A percentile compares a stretch with the other conserved stretches of the same genome.
These are phyloP conservation scores for Brachypteracias leptosomus DNA, from an alignment of 2,113 vertebrate genomes.

Conservation along the genomic window DNA sequence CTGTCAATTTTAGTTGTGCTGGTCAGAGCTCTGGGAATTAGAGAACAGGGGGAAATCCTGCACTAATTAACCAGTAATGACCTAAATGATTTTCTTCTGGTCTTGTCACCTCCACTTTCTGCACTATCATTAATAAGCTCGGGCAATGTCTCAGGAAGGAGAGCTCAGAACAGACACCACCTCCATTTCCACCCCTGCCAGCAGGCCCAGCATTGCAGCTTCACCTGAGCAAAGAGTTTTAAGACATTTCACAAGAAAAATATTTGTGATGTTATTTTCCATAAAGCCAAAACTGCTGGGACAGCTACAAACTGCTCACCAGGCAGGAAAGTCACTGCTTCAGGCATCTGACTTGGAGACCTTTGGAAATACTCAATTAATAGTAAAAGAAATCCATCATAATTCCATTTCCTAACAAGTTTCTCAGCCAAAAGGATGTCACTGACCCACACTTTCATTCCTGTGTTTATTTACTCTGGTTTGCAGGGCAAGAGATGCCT, in stretches of 20 bases:
- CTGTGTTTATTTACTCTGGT: neutral
- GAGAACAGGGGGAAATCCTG: neutral
- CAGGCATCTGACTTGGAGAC: neutral
- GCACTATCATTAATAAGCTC: neutral
- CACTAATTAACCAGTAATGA: neutral
- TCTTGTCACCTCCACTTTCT: neutral
- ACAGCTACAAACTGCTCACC: neutral
- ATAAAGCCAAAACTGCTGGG: neutral
- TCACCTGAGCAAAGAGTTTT: neutral
- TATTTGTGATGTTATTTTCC: neutral
- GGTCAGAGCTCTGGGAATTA: neutral
- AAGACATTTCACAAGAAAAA: neutral
- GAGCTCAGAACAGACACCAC: neutral
- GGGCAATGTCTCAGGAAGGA: neutral
- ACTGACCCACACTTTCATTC: neutral
- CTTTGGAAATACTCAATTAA: neutral
- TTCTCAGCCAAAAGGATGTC: neutral
- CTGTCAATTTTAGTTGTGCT: neutral
- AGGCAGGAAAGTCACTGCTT: neutral
- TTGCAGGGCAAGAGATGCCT: neutral
- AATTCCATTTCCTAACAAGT: neutral
- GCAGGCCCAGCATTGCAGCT: neutral
- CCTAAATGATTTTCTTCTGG: neutral
- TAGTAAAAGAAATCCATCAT: neutral
- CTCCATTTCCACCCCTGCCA: neutral